Base-by-base conservation (phyloP, 2,888 invertebrate species). In the Melanotus villosus region DNA sequence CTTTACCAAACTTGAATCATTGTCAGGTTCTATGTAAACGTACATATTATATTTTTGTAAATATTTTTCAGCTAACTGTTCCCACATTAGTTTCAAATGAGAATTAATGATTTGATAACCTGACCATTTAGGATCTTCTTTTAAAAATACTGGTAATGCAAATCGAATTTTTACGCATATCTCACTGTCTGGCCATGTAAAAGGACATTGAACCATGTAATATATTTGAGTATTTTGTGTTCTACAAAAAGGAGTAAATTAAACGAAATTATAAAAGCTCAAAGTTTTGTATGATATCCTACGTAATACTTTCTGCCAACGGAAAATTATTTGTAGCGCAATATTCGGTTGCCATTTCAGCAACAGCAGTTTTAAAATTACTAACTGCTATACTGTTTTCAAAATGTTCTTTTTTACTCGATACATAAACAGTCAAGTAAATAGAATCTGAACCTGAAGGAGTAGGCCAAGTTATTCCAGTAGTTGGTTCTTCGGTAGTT, bases 51-150 rank as follows among this genome's bases (percentile, higher is more conserved):
- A 62, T 7, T 59, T 57, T 2, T 52, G 12, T 26, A 71, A 65
- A 58, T 62, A 65, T 6, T 50, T n/a, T 6, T 54, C 19, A 10
- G 65, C 65, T n/a, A 52, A 60, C 41, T 50, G n/a, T 1, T 18
- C 52, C 78, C 78, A 78, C 75, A 77, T 77, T 18, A 34, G 6
- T 14, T 70, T 23, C 30, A 78, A 57, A 64, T 74, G 50, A 6
- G 38, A 30, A 1, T 67, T 18, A 5, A 26, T 68, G 1, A 77
- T 12, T 41, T 77, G 74, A 67, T 77, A 76, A 9, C 64, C 71
- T 0, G 52, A 52, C 43, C 52, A 63, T 10, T 6, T 1, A 10
- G 57, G 45, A 38, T 66, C 43, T 23, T 74, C 67, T 1, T 18
- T 3, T 7, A 70, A 43, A 6, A 63, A 10, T 10, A 78, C 64